phyloP scores from a whole-genome alignment of 2,888 invertebrate genomes.

The Heliconius charithonia region DNA sequence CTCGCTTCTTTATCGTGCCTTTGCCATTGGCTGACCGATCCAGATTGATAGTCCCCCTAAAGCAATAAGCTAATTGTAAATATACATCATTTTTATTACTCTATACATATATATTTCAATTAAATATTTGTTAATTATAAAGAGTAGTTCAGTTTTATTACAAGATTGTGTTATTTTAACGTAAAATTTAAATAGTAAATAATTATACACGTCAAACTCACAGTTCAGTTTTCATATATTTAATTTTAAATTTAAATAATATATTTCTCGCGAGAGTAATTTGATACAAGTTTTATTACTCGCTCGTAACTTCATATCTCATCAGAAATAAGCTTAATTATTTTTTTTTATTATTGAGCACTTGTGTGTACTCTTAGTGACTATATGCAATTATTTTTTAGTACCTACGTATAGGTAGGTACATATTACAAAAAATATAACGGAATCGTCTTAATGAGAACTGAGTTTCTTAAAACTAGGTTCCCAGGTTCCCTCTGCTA shows the following conservation, averaged over 20 bases:
- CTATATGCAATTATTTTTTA: neutral
- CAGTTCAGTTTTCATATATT: slow-evolving; percentile 3
- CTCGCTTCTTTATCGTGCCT: slow-evolving; percentile 43
- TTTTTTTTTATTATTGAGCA: slow-evolving; percentile 11
- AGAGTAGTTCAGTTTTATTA: no score
- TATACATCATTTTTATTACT: neutral
- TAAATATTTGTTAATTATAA: no score
- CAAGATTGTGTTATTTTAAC: no score
- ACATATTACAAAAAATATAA: neutral
- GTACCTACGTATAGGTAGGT: neutral
- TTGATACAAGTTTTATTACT: slow-evolving; percentile 24
- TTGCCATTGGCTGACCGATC: slow-evolving; percentile 38
- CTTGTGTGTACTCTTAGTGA: neutral
- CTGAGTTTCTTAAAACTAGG: no score
- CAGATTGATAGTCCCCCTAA: slow-evolving; percentile 24
- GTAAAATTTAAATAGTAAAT: no score
- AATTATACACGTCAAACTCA: no score
- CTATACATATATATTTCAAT: neutral
- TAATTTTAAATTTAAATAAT: slow-evolving; percentile 7
- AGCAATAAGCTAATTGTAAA: slow-evolving; percentile 22
- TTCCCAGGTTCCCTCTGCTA: no score
- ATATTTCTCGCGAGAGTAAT: slow-evolving; percentile 23
- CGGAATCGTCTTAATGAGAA: no score
- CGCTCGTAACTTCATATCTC: slow-evolving; percentile 17
- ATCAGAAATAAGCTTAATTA: slow-evolving; percentile 18